Evolutionary conservation across 1,140 invertebrate genomes (phyloP).

Genomic region (Propsilocerus akamusi): DNA sequence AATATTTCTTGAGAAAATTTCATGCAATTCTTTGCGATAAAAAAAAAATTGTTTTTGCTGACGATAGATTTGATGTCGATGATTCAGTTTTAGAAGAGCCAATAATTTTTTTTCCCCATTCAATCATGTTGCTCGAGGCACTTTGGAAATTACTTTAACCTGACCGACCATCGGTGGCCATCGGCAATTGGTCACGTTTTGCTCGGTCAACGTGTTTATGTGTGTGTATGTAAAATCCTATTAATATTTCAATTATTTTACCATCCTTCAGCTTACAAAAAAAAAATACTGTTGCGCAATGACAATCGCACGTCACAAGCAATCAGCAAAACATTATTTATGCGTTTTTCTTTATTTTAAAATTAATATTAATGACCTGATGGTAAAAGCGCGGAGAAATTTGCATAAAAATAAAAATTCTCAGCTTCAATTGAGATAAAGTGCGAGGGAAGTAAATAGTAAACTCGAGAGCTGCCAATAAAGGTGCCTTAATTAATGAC

Average conservation of each 20-base stretch:
- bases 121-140: too few species aligned
- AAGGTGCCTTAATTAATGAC: not conserved
- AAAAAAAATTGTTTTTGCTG: too few species aligned
- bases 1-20: too few species aligned
- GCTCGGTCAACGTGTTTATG: too few species aligned
- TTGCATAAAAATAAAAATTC: slow-evolving; percentile 1
- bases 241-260: not conserved
- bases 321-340: not conserved
- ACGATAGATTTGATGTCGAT: too few species aligned
- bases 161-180: too few species aligned
- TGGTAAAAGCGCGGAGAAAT: not conserved
- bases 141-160: too few species aligned
- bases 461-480: not conserved
- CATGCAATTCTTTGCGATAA: too few species aligned
- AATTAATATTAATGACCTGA: slow-evolving; percentile 3
- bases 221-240: slow-evolving; percentile 1
- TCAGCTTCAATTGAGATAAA: slow-evolving; percentile 2
- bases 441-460: too few species aligned
- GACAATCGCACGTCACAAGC: not conserved
- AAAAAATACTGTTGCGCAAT: not conserved
- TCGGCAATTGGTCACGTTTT: too few species aligned
- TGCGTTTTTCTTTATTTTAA: not conserved
- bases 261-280: not conserved
- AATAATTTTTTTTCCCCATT: too few species aligned
- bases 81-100: too few species aligned